Evolutionary conservation across 2,797 vertebrate species (phyloP), one percentile per base, ranked within the genome.

Genomic region (Accipiter fasciatus): DNA sequence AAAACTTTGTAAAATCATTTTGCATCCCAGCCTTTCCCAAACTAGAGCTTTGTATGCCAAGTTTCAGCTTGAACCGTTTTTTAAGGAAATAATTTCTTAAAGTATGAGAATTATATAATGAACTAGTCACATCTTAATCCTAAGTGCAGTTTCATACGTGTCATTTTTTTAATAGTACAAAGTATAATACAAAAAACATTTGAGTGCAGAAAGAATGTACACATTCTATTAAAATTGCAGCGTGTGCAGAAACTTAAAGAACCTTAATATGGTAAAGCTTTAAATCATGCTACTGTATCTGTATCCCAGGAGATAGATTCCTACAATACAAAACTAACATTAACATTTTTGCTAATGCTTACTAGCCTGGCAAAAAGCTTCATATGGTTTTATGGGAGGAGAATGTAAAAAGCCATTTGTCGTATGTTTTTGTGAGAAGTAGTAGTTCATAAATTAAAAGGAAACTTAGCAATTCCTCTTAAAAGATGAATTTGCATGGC

Each of bases 281-380:
- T 96, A 96, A 96, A 96, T 97, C 92, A 87, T 78, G 69, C 71
- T 96, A 78, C 96, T 92, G 73, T 83, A 77, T 94, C 71, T 81
- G 26, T 87, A 89, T 93, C 86, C 78, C 92, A 87, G 80, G 94
- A 94, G 91, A 69, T 26, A 70, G 67, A 58, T 54, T 87, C 86
- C 77, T 85, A 85, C 81, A 80, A 50, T 6, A 64, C 70, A 87
- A 92, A 93, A 77, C 59, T 80, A 87, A 64, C 46, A 44, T 58
- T 69, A 90, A 84, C 18, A 37, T 82, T 95, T 93, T 95, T 94
- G 59, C 40, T 94, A 91, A 89, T 87, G 46, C 55, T 91, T 84
- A 61, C 64, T 75, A 72, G 71, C 47, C 71, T 83, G 70, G 67
- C 59, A 94, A 85, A 97, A 94, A 89, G 6, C 58, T 96, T 92